Percentiles rank a stretch among this genome's conserved stretches.
These are phyloP conservation scores for Thamnaconus septentrionalis DNA, from an alignment of 2,113 vertebrate species.

Conservation along the genomic window DNA sequence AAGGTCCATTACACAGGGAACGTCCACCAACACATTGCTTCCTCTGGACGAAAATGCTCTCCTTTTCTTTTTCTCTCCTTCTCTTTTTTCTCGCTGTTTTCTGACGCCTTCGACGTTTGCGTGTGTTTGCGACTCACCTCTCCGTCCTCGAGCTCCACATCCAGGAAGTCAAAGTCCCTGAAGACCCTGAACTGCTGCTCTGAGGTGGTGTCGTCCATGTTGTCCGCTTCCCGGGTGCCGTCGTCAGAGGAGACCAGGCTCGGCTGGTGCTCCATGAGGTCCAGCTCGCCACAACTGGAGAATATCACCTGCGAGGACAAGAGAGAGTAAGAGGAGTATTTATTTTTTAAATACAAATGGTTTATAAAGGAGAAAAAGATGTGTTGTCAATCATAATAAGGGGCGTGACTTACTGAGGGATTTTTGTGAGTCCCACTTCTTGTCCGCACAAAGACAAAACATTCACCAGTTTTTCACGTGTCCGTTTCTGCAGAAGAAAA, in stretches of 20 bases:
- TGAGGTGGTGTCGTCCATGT: constrained; percentile 91
- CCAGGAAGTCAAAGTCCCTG: constrained; percentile 96
- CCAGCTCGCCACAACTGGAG: constrained; percentile 95
- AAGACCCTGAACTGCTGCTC: constrained; percentile 98
- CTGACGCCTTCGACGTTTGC: background rate
- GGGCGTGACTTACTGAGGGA: constrained; percentile 85
- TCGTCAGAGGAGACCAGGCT: constrained; percentile 94
- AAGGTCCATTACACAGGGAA: constrained; percentile 72
- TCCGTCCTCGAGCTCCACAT: constrained; percentile 97
- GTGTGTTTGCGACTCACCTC: constrained; percentile 79
- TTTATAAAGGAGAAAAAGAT: background rate
- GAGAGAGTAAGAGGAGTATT: background rate
- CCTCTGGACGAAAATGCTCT: background rate
- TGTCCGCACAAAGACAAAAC: constrained; percentile 95
- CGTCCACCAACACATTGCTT: background rate
- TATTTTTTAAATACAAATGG: too few species aligned
- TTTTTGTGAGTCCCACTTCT: constrained; percentile 97
- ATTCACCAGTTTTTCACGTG: constrained; percentile 94
- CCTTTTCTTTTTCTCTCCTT: background rate
- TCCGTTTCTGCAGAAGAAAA: constrained; percentile 85
- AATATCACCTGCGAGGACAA: constrained; percentile 86
- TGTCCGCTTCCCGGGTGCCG: constrained; percentile 88
- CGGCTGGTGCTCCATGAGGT: constrained; percentile 92
- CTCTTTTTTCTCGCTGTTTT: background rate
- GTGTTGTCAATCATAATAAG: background rate